Conservation (phyloP, 2,797 vertebrate genomes). For the Galagoides demidoff region DNA sequence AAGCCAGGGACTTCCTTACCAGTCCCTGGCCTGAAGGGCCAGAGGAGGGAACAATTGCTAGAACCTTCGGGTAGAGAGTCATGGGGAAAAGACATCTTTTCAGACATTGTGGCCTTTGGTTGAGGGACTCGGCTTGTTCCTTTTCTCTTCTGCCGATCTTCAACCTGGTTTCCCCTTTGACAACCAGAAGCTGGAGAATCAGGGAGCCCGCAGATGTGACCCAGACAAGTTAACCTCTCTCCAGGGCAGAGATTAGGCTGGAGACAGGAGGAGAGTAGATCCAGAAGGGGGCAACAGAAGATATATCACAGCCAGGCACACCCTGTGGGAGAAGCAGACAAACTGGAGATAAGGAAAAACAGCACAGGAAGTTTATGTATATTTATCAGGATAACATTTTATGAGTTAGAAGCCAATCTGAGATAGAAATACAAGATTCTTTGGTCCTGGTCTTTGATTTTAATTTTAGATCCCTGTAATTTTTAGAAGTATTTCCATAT, state of each 20-base stretch:
- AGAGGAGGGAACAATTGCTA: not conserved
- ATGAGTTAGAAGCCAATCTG: not conserved
- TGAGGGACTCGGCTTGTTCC: not conserved
- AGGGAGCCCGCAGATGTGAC: not conserved
- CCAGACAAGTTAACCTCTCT: not conserved
- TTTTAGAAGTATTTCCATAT: not conserved
- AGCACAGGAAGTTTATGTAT: not conserved
- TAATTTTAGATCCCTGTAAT: slow-evolving; percentile 25
- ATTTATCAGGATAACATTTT: not conserved
- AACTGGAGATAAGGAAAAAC: not conserved
- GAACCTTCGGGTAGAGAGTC: not conserved
- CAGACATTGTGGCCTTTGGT: not conserved
- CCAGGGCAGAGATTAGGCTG: not conserved
- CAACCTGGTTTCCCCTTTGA: not conserved
- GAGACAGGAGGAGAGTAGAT: not conserved
- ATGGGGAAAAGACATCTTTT: not conserved
- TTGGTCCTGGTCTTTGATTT: slow-evolving; percentile 37
- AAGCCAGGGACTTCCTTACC: not conserved
- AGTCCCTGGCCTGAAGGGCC: not conserved
- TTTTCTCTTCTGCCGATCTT: not conserved
- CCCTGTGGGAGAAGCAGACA: not conserved
- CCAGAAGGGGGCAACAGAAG: not conserved
- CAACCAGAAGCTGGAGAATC: not conserved
- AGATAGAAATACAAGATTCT: slow-evolving; percentile 6
- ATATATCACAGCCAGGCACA: not conserved